Conservation (phyloP, 2,797 vertebrate genomes). For the Spheniscus humboldti region DNA sequence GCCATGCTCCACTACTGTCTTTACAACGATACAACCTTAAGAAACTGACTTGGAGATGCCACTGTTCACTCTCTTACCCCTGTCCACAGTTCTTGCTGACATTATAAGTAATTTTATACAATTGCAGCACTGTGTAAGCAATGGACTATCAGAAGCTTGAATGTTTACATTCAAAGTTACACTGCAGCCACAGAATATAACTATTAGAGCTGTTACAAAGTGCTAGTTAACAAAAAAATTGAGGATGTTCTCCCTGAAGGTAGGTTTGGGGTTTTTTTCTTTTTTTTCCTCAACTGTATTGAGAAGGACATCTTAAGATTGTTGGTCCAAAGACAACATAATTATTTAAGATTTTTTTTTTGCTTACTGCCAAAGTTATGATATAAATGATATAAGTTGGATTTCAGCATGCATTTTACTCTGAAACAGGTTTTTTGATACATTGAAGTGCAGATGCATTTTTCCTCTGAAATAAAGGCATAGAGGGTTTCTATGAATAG, state of each 20-base stretch:
- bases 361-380: background rate
- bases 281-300: background rate
- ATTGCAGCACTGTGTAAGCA: background rate
- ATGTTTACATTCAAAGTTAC: background rate
- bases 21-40: background rate
- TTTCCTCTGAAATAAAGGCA: background rate
- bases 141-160: background rate
- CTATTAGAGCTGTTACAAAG: background rate
- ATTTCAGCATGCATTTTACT: background rate
- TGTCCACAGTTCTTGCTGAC: background rate
- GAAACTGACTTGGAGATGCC: background rate
- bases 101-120: background rate
- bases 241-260: background rate
- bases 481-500: background rate
- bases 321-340: background rate
- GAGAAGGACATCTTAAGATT: background rate
- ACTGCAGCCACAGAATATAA: background rate
- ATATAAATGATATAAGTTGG: background rate
- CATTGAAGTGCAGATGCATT: background rate
- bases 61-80: background rate
- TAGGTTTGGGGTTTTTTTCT: fast-evolving
- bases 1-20: background rate
- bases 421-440: background rate
- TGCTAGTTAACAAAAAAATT: background rate
- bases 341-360: background rate